These are phyloP conservation scores for Pangasius sanitwongsei DNA, from an alignment of 2,797 vertebrate genomes.

Conservation along the genomic window DNA sequence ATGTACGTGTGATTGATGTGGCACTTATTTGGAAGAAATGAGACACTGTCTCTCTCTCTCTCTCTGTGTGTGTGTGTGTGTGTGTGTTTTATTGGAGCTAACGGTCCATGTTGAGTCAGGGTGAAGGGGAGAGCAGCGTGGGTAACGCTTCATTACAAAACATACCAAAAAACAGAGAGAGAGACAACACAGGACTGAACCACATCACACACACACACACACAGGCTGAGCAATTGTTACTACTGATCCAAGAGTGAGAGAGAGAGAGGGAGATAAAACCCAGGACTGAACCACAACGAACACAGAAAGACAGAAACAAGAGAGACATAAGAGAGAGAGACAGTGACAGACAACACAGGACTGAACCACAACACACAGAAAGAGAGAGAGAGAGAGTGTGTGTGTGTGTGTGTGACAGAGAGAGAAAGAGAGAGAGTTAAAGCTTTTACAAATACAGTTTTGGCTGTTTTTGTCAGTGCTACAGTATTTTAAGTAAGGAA, in stretches of 20 bases:
- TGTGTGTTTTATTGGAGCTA: background rate
- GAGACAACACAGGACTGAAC: constrained; percentile 6
- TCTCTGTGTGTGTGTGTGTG: background rate
- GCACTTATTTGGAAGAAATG: constrained; percentile 17
- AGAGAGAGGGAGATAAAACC: background rate
- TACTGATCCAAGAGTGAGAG: background rate
- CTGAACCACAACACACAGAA: background rate
- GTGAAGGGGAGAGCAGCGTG: constrained; percentile 21
- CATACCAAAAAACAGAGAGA: constrained; percentile 38
- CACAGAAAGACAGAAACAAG: background rate
- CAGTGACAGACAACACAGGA: background rate
- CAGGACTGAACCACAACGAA: no score
- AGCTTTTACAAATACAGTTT: background rate
- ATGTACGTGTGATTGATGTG: constrained; percentile 41
- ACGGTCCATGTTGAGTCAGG: constrained; percentile 11
- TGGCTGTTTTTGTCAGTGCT: background rate
- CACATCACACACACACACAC: background rate
- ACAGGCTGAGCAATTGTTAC: background rate
- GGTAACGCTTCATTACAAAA: constrained; percentile 52
- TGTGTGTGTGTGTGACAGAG: background rate
- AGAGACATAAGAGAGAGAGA: constrained; percentile 6
- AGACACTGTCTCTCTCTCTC: background rate
- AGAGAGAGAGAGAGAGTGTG: background rate
- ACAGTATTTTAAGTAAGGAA: background rate
- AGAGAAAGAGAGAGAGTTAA: background rate